phyloP scores from a whole-genome alignment of 2,888 invertebrate species.

The Scaptomyza reducta region DNA sequence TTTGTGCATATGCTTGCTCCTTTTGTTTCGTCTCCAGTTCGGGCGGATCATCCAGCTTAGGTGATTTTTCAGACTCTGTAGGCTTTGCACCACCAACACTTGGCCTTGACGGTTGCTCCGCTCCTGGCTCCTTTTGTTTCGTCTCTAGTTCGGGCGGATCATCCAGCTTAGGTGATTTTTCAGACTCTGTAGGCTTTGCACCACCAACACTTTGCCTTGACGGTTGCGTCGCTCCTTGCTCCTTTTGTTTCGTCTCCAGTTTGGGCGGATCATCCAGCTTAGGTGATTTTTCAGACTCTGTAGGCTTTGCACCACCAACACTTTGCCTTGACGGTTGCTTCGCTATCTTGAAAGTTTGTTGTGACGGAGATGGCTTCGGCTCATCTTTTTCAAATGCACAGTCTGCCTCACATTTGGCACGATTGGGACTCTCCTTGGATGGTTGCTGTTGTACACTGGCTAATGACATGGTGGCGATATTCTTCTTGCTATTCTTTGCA shows the following conservation, averaged over 20 bases:
- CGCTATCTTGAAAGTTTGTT: not conserved
- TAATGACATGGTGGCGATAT: not conserved
- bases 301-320: not conserved
- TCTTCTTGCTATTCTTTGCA: not conserved
- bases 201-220: too few species aligned
- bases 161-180: too few species aligned
- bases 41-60: constrained; percentile 19
- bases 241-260: too few species aligned
- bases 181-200: not conserved
- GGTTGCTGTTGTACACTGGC: not conserved
- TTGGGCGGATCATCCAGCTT: too few species aligned
- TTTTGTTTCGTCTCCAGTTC: constrained; percentile 22
- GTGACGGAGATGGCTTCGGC: not conserved
- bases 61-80: too few species aligned
- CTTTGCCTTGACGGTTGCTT: too few species aligned
- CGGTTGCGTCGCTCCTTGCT: too few species aligned
- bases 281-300: too few species aligned
- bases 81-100: too few species aligned
- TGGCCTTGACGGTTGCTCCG: too few species aligned
- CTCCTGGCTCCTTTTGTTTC: too few species aligned
- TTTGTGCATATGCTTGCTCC: constrained; percentile 27
- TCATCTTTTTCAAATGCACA: not conserved
- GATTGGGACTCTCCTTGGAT: not conserved
- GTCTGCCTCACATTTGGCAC: not conserved
- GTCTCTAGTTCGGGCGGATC: too few species aligned